phyloP scores from a whole-genome alignment of 2,113 vertebrate species.

The mouse (Mus musculus) region GRCm39 chr10:76507001-76507500 shows the following conservation, averaged over 20 bases:
- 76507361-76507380: not conserved
- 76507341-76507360: not conserved
- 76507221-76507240: no score
- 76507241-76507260: not conserved
- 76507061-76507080: not conserved
- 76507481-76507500: not conserved
- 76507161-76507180: not conserved
- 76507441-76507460: not conserved
- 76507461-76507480: no score
- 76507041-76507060: not conserved
- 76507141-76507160: not conserved
- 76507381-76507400: not conserved
- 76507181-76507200: no score
- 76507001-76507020: not conserved
- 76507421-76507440: not conserved
- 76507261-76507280: not conserved
- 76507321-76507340: not conserved
- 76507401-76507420: not conserved
- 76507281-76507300: not conserved
- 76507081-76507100: not conserved
- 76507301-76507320: not conserved
- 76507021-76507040: not conserved
- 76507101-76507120: not conserved
- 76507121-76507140: no score
- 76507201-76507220: no score